Percentiles rank a stretch among this genome's conserved stretches.
These are phyloP conservation scores for Eilema depressum DNA, from an alignment of 2,888 invertebrate genomes.

Conservation along the genomic window DNA sequence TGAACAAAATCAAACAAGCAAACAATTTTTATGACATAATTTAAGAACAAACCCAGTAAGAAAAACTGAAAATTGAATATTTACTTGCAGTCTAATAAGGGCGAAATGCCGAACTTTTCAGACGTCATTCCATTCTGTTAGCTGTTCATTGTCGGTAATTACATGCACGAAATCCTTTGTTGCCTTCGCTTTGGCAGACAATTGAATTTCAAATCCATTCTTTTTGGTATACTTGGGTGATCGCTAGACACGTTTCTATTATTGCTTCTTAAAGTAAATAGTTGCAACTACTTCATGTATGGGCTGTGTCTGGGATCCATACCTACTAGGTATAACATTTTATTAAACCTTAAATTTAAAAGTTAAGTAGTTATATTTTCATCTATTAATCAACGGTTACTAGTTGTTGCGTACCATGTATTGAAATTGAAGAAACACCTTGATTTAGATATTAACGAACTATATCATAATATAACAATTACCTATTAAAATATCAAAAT, in stretches of 20 bases:
- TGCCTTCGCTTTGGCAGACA: conserved; percentile 67
- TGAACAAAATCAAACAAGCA: conserved; percentile 1
- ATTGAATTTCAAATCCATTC: conserved; percentile 71
- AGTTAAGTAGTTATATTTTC: background rate
- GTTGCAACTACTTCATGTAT: conserved; percentile 34
- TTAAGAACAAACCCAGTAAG: conserved; percentile 23
- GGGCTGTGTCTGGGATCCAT: conserved; percentile 56
- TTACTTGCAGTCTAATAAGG: conserved; percentile 43
- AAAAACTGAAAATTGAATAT: conserved; percentile 55
- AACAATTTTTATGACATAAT: conserved; percentile 22
- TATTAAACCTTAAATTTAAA: too few species aligned
- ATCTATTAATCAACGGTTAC: background rate
- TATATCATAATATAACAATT: background rate
- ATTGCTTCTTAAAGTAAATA: conserved; percentile 53
- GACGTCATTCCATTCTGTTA: conserved; percentile 69
- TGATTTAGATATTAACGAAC: background rate
- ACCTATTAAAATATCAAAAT: background rate
- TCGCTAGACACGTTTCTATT: conserved; percentile 51
- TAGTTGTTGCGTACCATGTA: background rate
- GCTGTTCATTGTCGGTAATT: conserved; percentile 72
- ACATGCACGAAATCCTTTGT: conserved; percentile 73
- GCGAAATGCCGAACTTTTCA: conserved; percentile 71
- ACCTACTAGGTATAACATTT: conserved; percentile 30
- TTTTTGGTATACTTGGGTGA: conserved; percentile 61
- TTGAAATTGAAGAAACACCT: background rate